Evolutionary conservation across 2,113 vertebrate genomes (phyloP).

Genomic region (Thunnus maccoyii): DNA sequence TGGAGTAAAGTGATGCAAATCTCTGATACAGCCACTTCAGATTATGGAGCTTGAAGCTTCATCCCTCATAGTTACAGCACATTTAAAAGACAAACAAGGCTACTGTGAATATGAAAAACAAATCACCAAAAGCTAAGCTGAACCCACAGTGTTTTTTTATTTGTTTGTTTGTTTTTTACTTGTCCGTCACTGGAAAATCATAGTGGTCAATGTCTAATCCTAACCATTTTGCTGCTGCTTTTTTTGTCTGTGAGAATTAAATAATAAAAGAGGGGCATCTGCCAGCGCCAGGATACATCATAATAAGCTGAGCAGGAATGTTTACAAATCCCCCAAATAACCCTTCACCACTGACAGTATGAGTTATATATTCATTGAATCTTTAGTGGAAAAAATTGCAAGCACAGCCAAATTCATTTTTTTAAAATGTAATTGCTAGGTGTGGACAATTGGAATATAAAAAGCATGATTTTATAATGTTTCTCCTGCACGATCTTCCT

Average conservation of each 20-base stretch:
- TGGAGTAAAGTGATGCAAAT: slow-evolving; percentile 74
- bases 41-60: slow-evolving; percentile 62
- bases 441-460: slow-evolving; percentile 61
- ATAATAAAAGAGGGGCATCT: slow-evolving; percentile 63
- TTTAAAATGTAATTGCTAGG: slow-evolving; percentile 67
- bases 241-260: slow-evolving; percentile 54
- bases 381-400: slow-evolving; percentile 60
- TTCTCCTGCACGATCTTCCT: slow-evolving; percentile 48
- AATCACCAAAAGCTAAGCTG: slow-evolving; percentile 29
- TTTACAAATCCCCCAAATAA: slow-evolving; percentile 80
- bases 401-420: slow-evolving; percentile 66
- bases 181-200: slow-evolving; percentile 46
- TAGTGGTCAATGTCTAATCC: slow-evolving; percentile 59
- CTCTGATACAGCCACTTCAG: slow-evolving; percentile 70
- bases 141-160: slow-evolving; percentile 24
- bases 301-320: slow-evolving; percentile 75
- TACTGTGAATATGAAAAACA: slow-evolving; percentile 41
- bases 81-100: slow-evolving; percentile 67
- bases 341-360: slow-evolving; percentile 66
- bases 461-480: slow-evolving; percentile 43
- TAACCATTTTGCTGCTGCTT: slow-evolving; percentile 48
- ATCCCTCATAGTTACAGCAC: slow-evolving; percentile 60
- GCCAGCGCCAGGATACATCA: slow-evolving; percentile 62
- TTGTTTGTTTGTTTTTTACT: slow-evolving; percentile 12
- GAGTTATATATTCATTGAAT: slow-evolving; percentile 77